phyloP scores from a whole-genome alignment of 2,888 invertebrate species.

The Drosophila melanosoma region DNA sequence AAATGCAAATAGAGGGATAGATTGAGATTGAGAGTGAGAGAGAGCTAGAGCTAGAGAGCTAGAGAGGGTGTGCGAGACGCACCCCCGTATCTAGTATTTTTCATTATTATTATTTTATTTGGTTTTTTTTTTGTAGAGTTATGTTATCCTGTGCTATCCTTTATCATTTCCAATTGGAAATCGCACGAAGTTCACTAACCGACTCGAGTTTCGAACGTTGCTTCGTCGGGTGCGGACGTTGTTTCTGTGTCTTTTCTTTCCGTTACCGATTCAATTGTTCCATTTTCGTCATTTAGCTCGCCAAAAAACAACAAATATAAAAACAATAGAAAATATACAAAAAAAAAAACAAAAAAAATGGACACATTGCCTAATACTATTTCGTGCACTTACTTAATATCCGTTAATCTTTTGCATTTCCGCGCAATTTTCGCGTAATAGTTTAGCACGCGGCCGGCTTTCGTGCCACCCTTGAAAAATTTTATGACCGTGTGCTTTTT shows the following conservation, averaged over 20 bases:
- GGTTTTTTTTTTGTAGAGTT: slow-evolving; percentile 52
- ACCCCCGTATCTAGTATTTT: slow-evolving; percentile 46
- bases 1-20: slow-evolving; percentile 12
- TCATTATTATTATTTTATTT: slow-evolving; percentile 2
- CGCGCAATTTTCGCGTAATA: neutral
- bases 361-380: neutral
- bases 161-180: slow-evolving; percentile 69
- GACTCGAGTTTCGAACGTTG: slow-evolving; percentile 77
- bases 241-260: slow-evolving; percentile 16
- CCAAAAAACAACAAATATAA: neutral
- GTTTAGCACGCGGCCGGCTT: slow-evolving; percentile 44
- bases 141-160: slow-evolving; percentile 43
- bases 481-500: slow-evolving; percentile 50
- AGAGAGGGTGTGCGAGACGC: slow-evolving; percentile 27
- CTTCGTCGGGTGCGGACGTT: slow-evolving; percentile 71
- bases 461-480: slow-evolving; percentile 64
- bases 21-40: neutral
- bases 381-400: neutral
- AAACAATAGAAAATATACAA: neutral
- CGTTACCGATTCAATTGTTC: slow-evolving; percentile 3
- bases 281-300: neutral
- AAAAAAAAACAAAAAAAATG: neutral
- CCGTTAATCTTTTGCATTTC: neutral
- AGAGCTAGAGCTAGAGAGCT: neutral
- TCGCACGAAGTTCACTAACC: slow-evolving; percentile 80